Base-by-base conservation (phyloP, 2,888 invertebrate genomes). In the Andrena camellia region DNA sequence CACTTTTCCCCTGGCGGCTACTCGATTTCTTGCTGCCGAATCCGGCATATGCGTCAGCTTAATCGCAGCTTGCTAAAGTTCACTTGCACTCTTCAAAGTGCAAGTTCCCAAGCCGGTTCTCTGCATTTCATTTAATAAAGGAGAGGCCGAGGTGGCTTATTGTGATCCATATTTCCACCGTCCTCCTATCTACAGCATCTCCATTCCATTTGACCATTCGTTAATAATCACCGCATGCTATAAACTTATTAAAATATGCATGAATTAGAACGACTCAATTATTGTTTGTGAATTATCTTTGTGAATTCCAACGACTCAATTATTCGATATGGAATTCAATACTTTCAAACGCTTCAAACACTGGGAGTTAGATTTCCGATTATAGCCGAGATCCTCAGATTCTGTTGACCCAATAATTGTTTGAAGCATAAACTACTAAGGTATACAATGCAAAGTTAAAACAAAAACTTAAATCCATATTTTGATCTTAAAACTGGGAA, bases 21-120 rank as follows among this genome's bases (percentile, higher is more conserved):
- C 70, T 50, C 26, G 13, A 57, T 33, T 64, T 52, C 33, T 26
- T 71, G 29, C 10, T 6, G n/a, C 2, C n/a, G 52, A 10, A 59
- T 63, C 29, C 52, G 70, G 67, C 29, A 20, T 20, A 33, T n/a
- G 29, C 13, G 33, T 31, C 20, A 42, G 13, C 70, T 48, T 68
- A 60, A 60, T 71, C 20, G 42, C 33, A 31, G 26, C 7, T 60
- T 59, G 13, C 10, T 52, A 80, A 70, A 78, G 80, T 80, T 79
- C 71, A 57, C 62, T 66, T 33, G 71, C 54, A 48, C 42, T 66
- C 67, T 60, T 57, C 29, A 17, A 54, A 23, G 35, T 26, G 17
- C 66, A 8, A 17, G n/a, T 23, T 20, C 60, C 2, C 17, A 13
- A 42, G 8, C 52, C 29, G 57, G 33, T 73, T 62, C 48, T n/a